Base-by-base conservation (phyloP, 2,797 vertebrate genomes). In the Epinephelus coioides region DNA sequence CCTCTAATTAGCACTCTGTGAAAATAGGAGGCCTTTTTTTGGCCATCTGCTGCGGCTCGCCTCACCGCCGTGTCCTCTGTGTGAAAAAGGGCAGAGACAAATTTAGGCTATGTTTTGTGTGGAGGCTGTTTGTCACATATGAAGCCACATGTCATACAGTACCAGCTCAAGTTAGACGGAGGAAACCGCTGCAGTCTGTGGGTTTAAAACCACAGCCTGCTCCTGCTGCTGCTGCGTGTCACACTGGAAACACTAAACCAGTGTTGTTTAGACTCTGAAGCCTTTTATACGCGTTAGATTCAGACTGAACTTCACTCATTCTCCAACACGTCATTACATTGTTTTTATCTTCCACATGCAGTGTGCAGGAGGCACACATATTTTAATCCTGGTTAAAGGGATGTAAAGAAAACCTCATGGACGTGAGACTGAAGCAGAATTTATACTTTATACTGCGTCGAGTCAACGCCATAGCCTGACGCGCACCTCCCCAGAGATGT, bases 1-100 rank as follows among this genome's bases (percentile, higher is more conserved):
- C 79, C 86, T 84, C 83, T 93, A 92, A 92, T 94, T 93, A 92
- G 90, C 89, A 89, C 89, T 83, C 90, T 76, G 85, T 79, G 82
- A 75, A 91, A 90, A 90, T 68, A 73, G 79, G 88, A 89, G 82
- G 76, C 55, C 80, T 86, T 81, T 91, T 77, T 64, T 9, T 57
- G 78, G 81, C 92, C 92, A 94, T 92, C 93, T 93, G 93, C 89
- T 84, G 86, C 54, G 23, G 79, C 70, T 68, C 53, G 59, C 73
- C 56, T 51, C 6, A 73, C 79, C 47, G 30, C 72, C 82, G 44
- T 81, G 87, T 89, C 76, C 79, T 91, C 84, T 14, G 88, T 81
- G 85, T 79, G 83, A 88, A 92, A 43, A 91, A 92, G 87, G 89
- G 86, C 91, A 89, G 54, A 80, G 88, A 90, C 87, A 90, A 83